Evolutionary conservation across 2,113 vertebrate genomes (phyloP).

Genomic region (Diphyllodes magnificus): DNA sequence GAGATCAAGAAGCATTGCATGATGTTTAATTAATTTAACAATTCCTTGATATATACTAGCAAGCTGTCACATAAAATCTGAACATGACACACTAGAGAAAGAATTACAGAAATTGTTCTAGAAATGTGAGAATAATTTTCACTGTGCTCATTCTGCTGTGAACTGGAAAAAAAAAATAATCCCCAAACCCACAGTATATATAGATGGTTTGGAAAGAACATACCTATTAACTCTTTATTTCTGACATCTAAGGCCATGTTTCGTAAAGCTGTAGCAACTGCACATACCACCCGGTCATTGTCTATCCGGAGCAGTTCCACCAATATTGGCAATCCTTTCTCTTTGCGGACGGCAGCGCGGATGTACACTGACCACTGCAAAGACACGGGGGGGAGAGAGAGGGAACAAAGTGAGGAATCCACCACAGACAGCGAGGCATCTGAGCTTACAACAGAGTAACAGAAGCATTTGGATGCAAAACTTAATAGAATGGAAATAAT

Average conservation of each 20-base stretch:
- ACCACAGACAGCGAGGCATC: neutral
- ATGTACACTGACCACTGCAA: slow-evolving; percentile 97
- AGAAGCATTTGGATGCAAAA: neutral
- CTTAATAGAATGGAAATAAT: neutral
- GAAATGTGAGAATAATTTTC: neutral
- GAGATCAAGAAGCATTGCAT: neutral
- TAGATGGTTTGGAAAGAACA: slow-evolving; percentile 15
- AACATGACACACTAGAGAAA: neutral
- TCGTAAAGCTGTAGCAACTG: slow-evolving; percentile 94
- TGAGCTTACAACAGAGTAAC: neutral
- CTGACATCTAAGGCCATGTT: slow-evolving; percentile 99
- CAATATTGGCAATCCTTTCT: slow-evolving; percentile 95
- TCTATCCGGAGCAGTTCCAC: slow-evolving; percentile 98
- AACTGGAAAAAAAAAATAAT: neutral
- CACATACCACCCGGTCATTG: slow-evolving; percentile 97
- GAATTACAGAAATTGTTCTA: neutral
- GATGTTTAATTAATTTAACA: slow-evolving; percentile 5
- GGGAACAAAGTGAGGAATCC: neutral
- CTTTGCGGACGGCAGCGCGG: slow-evolving; percentile 94
- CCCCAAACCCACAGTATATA: neutral
- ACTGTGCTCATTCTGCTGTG: neutral
- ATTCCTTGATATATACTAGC: neutral
- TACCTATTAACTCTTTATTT: slow-evolving; percentile 98
- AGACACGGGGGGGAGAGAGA: neutral
- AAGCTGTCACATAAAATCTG: neutral